Conservation (phyloP, 2,797 vertebrate species). For the Pipistrellus nathusii region DNA sequence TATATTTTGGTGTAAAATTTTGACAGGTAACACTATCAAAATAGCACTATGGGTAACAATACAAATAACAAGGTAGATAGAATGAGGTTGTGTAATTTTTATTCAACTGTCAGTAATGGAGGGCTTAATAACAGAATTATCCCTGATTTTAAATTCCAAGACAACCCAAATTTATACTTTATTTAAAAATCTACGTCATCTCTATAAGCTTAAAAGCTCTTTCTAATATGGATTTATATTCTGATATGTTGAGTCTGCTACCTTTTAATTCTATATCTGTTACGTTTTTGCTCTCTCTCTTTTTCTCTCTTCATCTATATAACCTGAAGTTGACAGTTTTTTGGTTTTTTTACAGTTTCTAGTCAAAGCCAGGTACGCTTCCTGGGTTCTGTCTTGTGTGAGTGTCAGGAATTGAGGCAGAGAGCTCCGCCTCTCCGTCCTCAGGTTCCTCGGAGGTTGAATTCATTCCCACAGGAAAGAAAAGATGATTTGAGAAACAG, state of each 20-base stretch:
- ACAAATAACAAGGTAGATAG: background rate
- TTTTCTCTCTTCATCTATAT: background rate
- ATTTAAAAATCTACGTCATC: background rate
- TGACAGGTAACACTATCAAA: background rate
- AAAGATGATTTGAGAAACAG: conserved; percentile 3
- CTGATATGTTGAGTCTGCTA: background rate
- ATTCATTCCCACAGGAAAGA: background rate
- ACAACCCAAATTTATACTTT: background rate
- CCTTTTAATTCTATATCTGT: background rate
- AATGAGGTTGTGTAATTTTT: background rate
- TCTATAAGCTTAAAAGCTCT: background rate
- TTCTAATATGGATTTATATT: background rate
- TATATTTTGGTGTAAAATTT: conserved; percentile 31
- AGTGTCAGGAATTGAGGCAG: background rate
- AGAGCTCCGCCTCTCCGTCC: background rate
- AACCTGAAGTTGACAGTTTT: background rate
- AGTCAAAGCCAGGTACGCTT: background rate
- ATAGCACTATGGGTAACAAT: background rate
- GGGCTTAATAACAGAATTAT: conserved; percentile 23
- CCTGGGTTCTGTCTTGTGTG: background rate
- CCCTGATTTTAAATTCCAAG: conserved; percentile 36
- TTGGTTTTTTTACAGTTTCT: background rate
- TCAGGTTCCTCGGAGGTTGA: background rate
- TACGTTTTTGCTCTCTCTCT: background rate
- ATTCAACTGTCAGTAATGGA: background rate